Conservation (phyloP, 2,888 invertebrate genomes). For the Eurytoma californica region DNA sequence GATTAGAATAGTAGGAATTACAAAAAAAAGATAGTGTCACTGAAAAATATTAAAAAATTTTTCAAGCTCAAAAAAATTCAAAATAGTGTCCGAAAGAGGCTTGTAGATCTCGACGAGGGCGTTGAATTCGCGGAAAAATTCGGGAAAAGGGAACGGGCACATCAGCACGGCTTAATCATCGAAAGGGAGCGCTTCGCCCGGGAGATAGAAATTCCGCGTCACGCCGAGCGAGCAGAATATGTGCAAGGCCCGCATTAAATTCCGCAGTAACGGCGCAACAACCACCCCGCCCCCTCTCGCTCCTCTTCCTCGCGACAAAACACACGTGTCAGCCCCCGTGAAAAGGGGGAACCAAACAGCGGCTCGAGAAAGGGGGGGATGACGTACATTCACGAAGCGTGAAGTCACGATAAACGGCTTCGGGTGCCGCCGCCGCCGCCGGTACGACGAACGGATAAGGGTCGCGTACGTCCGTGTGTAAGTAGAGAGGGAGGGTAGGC, state of each 20-base stretch:
- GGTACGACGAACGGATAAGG: constrained; percentile 42
- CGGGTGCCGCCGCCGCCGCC: constrained; percentile 10
- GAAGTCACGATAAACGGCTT: constrained; percentile 61
- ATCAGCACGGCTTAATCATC: constrained; percentile 25
- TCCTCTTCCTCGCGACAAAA: constrained; percentile 35
- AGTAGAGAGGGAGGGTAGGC: constrained; percentile 39
- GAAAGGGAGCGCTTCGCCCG: constrained; percentile 22
- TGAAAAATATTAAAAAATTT: no score
- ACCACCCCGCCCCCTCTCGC: background rate
- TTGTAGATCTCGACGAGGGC: no score
- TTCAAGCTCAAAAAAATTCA: no score
- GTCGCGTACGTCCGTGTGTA: constrained; percentile 17
- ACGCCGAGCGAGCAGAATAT: constrained; percentile 28
- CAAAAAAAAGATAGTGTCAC: no score
- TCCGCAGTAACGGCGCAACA: constrained; percentile 10
- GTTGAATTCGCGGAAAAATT: no score
- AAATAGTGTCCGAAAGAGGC: no score
- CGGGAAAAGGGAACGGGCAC: no score
- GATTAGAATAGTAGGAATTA: no score
- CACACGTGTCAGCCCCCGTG: constrained; percentile 43
- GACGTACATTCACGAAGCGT: constrained; percentile 56
- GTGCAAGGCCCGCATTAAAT: constrained; percentile 43
- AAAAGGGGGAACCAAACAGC: background rate
- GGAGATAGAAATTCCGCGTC: background rate
- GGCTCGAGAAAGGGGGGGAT: constrained; percentile 11